Evolutionary conservation across 2,797 vertebrate species (phyloP), one percentile per base, ranked within the genome.

Genomic region (Hafferia zeledoni): DNA sequence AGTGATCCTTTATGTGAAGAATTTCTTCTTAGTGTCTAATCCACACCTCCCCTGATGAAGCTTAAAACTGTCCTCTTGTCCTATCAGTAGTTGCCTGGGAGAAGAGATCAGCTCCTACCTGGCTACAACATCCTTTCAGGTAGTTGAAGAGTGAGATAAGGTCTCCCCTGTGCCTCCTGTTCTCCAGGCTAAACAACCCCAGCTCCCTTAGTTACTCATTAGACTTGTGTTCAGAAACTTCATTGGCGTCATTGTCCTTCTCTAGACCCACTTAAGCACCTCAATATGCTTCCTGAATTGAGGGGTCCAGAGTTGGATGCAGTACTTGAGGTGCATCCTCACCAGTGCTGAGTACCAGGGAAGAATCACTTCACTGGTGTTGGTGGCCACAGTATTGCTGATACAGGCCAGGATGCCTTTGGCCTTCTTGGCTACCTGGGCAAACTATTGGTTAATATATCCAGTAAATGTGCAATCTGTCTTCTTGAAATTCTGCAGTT

Each of bases 81-180:
- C 20, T 53, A 22, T 28, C 20, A 8, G 17, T 55, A 31, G 9
- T 31, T 46, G 9, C 13, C 15, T 19, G 15, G 28, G 27, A 61
- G 27, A 28, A 68, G 13, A 19, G 5, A 13, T 4, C 1, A 1
- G 16, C 3, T 15, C 8, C 4, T 12, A 35, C 5, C 6, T 55
- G 33, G 17, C 17, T 53, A 16, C 17, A 60, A 0, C 8, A 7
- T 19, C 55, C 16, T 39, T 46, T 67, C 11, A 41, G 14, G 22
- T 4, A 33, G 2, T 27, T 46, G 17, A 15, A 53, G n/a, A 11
- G 20, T 30, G 17, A 7, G 7, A 28, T 31, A 17, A 37, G 46
- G 46, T 53, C 17, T 18, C 22, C 2, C 22, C 33, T 5, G 14
- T 43, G 7, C 12, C 22, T 75, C 15, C 7, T 61, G 31, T 55